Evolutionary conservation across 1,140 invertebrate genomes (phyloP), one percentile per base, ranked within the genome.

Genomic region (Brachionus rubens): DNA sequence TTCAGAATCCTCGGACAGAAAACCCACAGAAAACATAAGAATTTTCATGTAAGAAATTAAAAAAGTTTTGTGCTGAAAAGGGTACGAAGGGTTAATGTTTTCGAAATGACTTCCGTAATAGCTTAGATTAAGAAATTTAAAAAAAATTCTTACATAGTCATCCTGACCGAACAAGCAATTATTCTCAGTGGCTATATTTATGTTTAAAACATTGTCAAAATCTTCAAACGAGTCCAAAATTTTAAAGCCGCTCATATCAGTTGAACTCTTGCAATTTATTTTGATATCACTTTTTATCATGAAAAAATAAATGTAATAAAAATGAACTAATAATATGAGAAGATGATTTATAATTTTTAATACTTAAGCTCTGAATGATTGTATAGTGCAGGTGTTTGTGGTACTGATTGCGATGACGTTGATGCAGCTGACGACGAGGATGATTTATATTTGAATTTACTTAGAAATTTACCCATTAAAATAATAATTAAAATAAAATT

Each of bases 401-500:
- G 19, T n/a, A 19, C 36, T 59, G 10, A 12, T 48, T 19, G 16
- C 16, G 24, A 24, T 14, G 6, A 40, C 2, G 54, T 33, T n/a
- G 33, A 33, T 59, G 54, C 30, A n/a, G 30, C 36, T 59, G 10
- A 12, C 16, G 50, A 26, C 16, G 24, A 24, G 9, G 6, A 12
- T 26, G 59, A 41, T 65, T 65, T 65, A 26, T 21, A 14, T 41
- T 43, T 41, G 16, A 65, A 65, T 24, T 41, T 43, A n/a, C 59
- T 65, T 3, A 65, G 26, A 24, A 65, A 43, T 65, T 65, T 65
- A 41, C 59, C 59, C 59, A 59, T 59, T 59, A 33, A 36, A 54
- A 54, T 5, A 30, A 21, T 52, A 16, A 52, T 24, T 24, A 21
- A n/a, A n/a, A n/a, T n/a, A n/a, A n/a, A n/a, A n/a, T 46, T 46